A percentile compares a stretch with the other conserved stretches of the same genome.
Conservation (phyloP, 2,888 invertebrate species). For the Pachydiplax longipennis region DNA sequence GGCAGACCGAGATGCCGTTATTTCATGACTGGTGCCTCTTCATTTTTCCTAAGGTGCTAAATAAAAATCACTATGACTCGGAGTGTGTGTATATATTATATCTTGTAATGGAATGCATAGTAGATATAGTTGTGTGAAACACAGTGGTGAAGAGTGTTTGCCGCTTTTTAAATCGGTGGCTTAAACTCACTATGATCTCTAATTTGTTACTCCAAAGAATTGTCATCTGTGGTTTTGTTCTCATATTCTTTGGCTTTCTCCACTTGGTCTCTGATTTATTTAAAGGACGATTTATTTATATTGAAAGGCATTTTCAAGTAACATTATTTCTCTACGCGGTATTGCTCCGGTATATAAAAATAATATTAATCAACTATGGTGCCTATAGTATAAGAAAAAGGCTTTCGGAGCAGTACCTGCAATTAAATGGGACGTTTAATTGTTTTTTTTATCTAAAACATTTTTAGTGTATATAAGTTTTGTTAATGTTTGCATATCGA, state of each 20-base stretch:
- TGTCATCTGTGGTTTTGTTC: slow-evolving; percentile 21
- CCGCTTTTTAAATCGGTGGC: slow-evolving; percentile 4
- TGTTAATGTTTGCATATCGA: slow-evolving; percentile 39
- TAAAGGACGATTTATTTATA: background rate
- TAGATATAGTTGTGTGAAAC: slow-evolving; percentile 10
- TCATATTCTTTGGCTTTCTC: slow-evolving; percentile 8
- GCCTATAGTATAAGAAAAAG: slow-evolving; percentile 7
- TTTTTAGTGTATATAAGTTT: slow-evolving; percentile 34
- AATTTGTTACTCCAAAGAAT: slow-evolving; percentile 36
- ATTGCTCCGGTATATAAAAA: background rate
- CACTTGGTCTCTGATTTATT: background rate
- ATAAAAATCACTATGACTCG: too few species aligned
- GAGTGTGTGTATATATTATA: background rate
- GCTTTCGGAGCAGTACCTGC: slow-evolving; percentile 10
- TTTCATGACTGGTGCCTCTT: too few species aligned
- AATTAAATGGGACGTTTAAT: slow-evolving; percentile 1
- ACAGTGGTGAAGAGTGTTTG: background rate
- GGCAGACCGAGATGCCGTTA: too few species aligned
- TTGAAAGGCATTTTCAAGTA: slow-evolving; percentile 4
- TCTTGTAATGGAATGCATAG: background rate
- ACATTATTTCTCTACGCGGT: background rate
- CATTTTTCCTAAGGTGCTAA: too few species aligned
- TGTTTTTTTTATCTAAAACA: slow-evolving; percentile 20
- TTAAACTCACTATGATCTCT: slow-evolving; percentile 24
- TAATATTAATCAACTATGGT: background rate